Percentiles rank a stretch among this genome's conserved stretches.
phyloP scores from a whole-genome alignment of 2,113 vertebrate species.

The Psophia crepitans region DNA sequence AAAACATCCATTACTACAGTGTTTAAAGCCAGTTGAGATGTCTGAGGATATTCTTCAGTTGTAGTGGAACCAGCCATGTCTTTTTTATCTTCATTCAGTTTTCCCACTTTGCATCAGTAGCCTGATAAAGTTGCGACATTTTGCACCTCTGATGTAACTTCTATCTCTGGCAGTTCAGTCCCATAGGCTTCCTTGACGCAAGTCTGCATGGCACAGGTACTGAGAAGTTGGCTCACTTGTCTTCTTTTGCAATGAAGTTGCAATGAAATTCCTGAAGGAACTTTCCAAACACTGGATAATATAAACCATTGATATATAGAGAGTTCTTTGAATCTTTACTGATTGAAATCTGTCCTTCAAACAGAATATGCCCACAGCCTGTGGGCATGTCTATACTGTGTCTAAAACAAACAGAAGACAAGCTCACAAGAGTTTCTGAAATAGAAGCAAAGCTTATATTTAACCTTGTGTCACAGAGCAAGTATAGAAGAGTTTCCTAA shows the following conservation, averaged over 20 bases:
- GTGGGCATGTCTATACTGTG: accelerated
- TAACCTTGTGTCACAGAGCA: background rate
- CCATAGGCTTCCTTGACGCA: background rate
- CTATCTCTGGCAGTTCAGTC: background rate
- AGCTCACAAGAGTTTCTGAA: background rate
- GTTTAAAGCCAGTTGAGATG: background rate
- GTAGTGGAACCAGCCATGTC: background rate
- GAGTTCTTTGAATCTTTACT: background rate
- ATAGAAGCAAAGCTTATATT: background rate
- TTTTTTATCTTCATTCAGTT: background rate
- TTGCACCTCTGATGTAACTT: background rate
- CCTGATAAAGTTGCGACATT: background rate
- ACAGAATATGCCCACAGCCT: background rate
- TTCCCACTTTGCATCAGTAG: background rate
- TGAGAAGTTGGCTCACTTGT: background rate
- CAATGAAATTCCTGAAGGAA: background rate
- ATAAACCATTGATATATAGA: background rate
- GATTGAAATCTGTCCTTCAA: background rate
- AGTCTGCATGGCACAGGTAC: background rate
- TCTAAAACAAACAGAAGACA: background rate
- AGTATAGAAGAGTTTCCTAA: background rate
- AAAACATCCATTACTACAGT: background rate
- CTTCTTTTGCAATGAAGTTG: background rate
- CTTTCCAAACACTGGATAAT: background rate
- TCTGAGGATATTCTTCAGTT: background rate